These are phyloP conservation scores for Promerops cafer DNA, from an alignment of 2,113 vertebrate species.

Conservation along the genomic window DNA sequence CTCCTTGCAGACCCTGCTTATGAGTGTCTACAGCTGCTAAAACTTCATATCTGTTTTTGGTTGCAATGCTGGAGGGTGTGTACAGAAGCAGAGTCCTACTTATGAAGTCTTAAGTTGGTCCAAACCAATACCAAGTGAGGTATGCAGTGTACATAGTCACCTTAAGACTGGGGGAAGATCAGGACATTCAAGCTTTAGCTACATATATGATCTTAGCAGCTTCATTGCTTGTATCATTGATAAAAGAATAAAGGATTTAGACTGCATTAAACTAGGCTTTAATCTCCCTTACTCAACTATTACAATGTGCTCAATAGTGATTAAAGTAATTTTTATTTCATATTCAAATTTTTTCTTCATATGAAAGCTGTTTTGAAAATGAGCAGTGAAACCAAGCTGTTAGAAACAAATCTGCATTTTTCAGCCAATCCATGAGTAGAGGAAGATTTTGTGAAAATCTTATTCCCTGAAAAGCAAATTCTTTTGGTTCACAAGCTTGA, in stretches of 20 bases:
- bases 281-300: background rate
- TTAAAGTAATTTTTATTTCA: background rate
- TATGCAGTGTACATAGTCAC: background rate
- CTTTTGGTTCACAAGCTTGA: slow-evolving; percentile 14
- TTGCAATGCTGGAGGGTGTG: background rate
- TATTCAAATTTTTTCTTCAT: background rate
- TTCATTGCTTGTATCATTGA: background rate
- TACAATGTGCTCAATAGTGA: background rate
- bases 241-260: background rate
- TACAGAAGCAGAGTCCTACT: background rate
- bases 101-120: background rate
- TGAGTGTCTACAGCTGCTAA: background rate
- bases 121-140: background rate
- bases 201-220: background rate
- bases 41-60: background rate
- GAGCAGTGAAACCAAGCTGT: background rate
- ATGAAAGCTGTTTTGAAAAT: background rate
- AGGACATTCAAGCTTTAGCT: background rate
- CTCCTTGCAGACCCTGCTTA: background rate
- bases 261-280: background rate
- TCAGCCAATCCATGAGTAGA: background rate
- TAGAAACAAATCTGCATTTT: background rate
- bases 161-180: background rate
- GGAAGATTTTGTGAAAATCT: slow-evolving; percentile 10
- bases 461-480: slow-evolving; percentile 21